Evolutionary conservation across 2,888 invertebrate species (phyloP), one percentile per base, ranked within the genome.

Genomic region (Chrysolina haemoptera): DNA sequence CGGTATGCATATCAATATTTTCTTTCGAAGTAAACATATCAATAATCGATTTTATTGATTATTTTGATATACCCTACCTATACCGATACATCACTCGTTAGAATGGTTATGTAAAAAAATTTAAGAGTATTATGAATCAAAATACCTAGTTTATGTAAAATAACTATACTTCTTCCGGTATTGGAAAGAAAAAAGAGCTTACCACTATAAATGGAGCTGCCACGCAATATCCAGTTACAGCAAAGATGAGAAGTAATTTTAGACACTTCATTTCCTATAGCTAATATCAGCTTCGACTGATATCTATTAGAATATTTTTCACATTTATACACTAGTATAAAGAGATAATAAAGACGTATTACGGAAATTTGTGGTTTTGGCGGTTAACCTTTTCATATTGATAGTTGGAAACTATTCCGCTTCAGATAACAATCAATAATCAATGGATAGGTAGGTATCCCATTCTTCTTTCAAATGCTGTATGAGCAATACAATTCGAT

Each of bases 181-280:
- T 27, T 5, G 27, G 5, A 27, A 27, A 27, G 5, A 27, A 27
- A 27, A 27, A 27, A n/a, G 2, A 3, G 5, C 27, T 27, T 27
- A 27, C 27, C 5, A 27, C 27, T 27, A 27, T 5, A 27, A 5
- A 48, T 11, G 71, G 71, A 62, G 48, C 62, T 27, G 70, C 43
- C 1, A 43, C 43, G 35, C 68, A 55, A 14, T 11, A 43, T 55
- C 12, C 40, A 40, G 35, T 55, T 22, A 14, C 5, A 27, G 43
- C 40, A 1, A 50, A 40, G 27, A 68, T 12, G n/a, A 40, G 40
- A 40, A 20, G 10, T 41, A 68, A 68, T 18, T 40, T 14, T 4
- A 35, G 14, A 65, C 48, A 35, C 14, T 4, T 14, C 64, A 65
- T 65, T 5, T 46, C 43, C 14, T 14, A n/a, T n/a, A 11, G 12